phyloP scores from a whole-genome alignment of 2,113 vertebrate genomes.

The Eleginops maclovinus region DNA sequence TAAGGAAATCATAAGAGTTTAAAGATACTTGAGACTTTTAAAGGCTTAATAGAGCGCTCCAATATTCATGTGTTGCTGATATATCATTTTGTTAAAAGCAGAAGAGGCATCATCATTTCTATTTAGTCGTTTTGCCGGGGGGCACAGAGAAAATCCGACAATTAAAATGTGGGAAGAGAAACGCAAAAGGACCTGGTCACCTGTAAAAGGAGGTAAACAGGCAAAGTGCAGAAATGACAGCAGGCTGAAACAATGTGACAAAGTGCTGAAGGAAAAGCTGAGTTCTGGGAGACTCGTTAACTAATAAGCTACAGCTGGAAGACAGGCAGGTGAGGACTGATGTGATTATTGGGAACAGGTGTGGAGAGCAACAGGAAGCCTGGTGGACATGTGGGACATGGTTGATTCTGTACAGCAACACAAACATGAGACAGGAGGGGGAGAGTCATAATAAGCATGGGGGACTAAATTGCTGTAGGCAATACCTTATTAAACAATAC shows the following conservation, averaged over 20 bases:
- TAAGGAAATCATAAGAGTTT: background rate
- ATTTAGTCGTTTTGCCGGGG: too few species aligned
- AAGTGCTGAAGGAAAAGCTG: background rate
- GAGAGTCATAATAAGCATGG: background rate
- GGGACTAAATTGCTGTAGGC: too few species aligned
- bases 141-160: too few species aligned
- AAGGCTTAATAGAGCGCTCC: too few species aligned
- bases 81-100: too few species aligned
- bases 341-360: conserved; percentile 7
- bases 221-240: background rate
- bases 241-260: background rate
- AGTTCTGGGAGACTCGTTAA: background rate
- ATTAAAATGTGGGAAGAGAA: too few species aligned
- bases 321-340: conserved; percentile 11
- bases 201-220: background rate
- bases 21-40: background rate
- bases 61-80: too few species aligned
- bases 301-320: background rate
- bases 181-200: too few species aligned
- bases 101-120: too few species aligned
- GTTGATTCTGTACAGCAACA: background rate
- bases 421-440: background rate
- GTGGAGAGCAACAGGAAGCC: background rate
- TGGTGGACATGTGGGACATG: conserved; percentile 1
- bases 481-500: too few species aligned